These are phyloP conservation scores for Benthosema pterotum DNA, from an alignment of 2,797 vertebrate species.

Conservation along the genomic window DNA sequence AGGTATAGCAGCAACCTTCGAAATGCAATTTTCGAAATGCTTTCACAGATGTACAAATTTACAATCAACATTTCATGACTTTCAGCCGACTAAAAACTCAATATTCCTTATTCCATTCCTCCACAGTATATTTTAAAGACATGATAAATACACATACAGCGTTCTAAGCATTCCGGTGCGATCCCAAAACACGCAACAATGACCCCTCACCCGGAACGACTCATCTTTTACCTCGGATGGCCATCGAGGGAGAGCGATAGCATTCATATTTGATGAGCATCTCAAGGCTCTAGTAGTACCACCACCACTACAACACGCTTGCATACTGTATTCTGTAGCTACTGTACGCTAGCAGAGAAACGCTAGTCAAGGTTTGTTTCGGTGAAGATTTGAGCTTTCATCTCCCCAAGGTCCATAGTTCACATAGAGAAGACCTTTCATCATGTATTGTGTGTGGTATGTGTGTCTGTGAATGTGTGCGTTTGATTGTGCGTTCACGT, in stretches of 20 bases:
- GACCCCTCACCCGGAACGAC: conserved; percentile 19
- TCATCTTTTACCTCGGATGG: conserved; percentile 23
- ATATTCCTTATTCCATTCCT: no score
- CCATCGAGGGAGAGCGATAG: not conserved
- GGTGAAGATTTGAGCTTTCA: conserved; percentile 23
- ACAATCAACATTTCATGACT: no score
- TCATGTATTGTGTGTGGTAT: conserved; percentile 8
- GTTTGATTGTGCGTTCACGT: not conserved
- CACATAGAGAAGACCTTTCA: conserved; percentile 20
- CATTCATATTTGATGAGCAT: conserved; percentile 40
- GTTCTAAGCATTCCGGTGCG: no score
- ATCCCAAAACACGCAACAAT: not conserved
- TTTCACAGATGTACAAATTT: no score
- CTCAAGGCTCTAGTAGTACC: conserved; percentile 35
- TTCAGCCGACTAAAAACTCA: no score
- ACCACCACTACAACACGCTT: conserved; percentile 27
- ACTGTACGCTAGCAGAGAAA: conserved; percentile 5
- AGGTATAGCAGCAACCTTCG: no score
- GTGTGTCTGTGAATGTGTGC: not conserved
- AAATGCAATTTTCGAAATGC: no score
- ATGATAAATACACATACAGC: no score
- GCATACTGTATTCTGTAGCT: not conserved
- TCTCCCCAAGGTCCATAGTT: conserved; percentile 34
- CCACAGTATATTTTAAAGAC: no score
- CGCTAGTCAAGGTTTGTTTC: conserved; percentile 28